Evolutionary conservation across 2,113 vertebrate species (phyloP), one percentile per base, ranked within the genome.

Genomic region (Ceyx melanurus): DNA sequence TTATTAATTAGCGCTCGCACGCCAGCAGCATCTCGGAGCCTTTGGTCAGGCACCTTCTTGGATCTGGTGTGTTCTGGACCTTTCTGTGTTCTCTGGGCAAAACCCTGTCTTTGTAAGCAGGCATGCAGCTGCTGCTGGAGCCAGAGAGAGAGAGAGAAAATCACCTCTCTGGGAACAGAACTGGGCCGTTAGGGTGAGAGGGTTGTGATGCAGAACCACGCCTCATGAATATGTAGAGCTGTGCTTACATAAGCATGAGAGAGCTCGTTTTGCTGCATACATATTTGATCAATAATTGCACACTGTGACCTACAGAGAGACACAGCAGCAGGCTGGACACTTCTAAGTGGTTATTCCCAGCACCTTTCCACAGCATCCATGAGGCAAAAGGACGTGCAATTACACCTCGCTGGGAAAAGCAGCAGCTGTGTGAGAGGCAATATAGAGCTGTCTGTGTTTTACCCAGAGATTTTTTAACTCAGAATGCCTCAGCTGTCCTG

Each of bases 201-300:
- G 85, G 90, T 11, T 73, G 62, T 88, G 94, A 94, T 4, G 68
- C 85, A 89, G 85, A 87, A 7, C 82, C 73, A 64, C 68, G 77
- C 76, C 89, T 86, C 37, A 92, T 91, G 75, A 96, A 94, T 94
- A 96, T 86, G 82, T 50, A 94, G 43, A 40, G 40, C 26, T 11
- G 42, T 28, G 86, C 81, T 94, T 94, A 94, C 15, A 23, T 94
- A 97, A 96, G 91, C 86, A 89, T 92, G 88, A 90, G 74, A 94
- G 71, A 5, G 35, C 84, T 92, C n/a, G 1, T 91, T 86, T 74
- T 62, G 62, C 66, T 29, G 51, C 91, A 96, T 93, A 81, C 92
- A 94, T 94, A 96, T 96, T 96, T 97, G 76, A 96, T 94, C 86
- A 92, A 86, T 73, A 79, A 80, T 46, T 85, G 86, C 72, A 16